A percentile compares a stretch with the other conserved stretches of the same genome.
These are phyloP conservation scores for Drosophila anomalipes DNA, from an alignment of 2,888 invertebrate genomes.

Conservation along the genomic window DNA sequence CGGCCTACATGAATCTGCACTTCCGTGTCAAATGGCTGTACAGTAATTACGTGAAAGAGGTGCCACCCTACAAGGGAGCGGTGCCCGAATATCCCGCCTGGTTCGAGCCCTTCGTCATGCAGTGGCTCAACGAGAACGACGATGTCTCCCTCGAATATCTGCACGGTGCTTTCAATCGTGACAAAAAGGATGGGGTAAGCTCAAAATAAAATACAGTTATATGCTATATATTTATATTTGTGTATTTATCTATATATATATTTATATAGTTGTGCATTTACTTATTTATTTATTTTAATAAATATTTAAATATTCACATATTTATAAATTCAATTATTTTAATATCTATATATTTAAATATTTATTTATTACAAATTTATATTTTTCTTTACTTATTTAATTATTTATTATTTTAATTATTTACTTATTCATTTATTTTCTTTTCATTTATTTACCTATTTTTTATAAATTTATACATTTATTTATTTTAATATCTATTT, in stretches of 20 bases:
- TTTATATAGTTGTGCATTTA: not conserved
- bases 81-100: conserved; percentile 99
- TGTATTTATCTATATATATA: not conserved
- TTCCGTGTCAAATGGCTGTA: conserved; percentile 99
- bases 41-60: conserved; percentile 98
- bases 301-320: too few relatives aligned
- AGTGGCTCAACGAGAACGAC: conserved; percentile 99
- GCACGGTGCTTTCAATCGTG: conserved; percentile 98
- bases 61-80: conserved; percentile 97
- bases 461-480: not conserved
- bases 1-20: conserved; percentile 99
- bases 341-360: not conserved
- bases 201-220: not conserved
- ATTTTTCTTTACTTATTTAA: too few relatives aligned
- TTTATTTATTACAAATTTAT: not conserved
- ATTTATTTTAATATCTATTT: too few relatives aligned
- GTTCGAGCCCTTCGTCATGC: conserved; percentile 99
- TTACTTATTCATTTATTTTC: not conserved
- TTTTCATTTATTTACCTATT: not conserved
- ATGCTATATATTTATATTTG: not conserved
- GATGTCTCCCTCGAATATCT: conserved; percentile 99
- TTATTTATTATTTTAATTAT: too few relatives aligned
- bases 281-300: not conserved
- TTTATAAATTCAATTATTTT: not conserved
- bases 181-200: conserved; percentile 96